Evolutionary conservation across 2,113 vertebrate genomes (phyloP).

Genomic region (Plectropomus leopardus): DNA sequence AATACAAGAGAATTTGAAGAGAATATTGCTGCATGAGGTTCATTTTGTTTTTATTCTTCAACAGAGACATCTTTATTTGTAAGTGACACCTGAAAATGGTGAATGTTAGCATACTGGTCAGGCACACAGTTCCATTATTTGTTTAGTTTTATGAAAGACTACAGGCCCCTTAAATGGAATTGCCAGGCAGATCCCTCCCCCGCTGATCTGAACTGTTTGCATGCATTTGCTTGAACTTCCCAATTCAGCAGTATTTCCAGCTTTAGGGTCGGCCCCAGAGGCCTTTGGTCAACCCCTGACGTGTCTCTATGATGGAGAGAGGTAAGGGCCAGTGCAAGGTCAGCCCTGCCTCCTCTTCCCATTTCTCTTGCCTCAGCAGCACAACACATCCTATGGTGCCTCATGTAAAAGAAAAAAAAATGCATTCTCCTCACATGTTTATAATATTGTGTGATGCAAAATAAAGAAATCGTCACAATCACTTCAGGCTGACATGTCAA

Average conservation of each 20-base stretch:
- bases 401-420: background rate
- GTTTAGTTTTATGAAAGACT: slow-evolving; percentile 24
- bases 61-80: background rate
- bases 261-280: slow-evolving; percentile 40
- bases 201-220: slow-evolving; percentile 20
- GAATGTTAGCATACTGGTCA: background rate
- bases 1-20: too few species aligned
- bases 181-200: background rate
- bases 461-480: slow-evolving; percentile 4
- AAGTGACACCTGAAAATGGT: background rate
- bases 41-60: background rate
- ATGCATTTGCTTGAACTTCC: slow-evolving; percentile 32
- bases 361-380: slow-evolving; percentile 51
- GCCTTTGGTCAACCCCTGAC: slow-evolving; percentile 52
- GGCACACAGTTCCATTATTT: slow-evolving; percentile 11
- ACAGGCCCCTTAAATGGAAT: slow-evolving; percentile 16
- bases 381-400: slow-evolving; percentile 9
- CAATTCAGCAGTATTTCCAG: slow-evolving; percentile 55
- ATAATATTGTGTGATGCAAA: slow-evolving; percentile 9
- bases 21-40: too few species aligned
- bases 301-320: slow-evolving; percentile 70
- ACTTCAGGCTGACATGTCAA: slow-evolving; percentile 30
- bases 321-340: slow-evolving; percentile 69
- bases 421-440: background rate
- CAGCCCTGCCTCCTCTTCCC: slow-evolving; percentile 42